Conservation (phyloP, 2,113 vertebrate species). For the Sebastes fasciatus region DNA sequence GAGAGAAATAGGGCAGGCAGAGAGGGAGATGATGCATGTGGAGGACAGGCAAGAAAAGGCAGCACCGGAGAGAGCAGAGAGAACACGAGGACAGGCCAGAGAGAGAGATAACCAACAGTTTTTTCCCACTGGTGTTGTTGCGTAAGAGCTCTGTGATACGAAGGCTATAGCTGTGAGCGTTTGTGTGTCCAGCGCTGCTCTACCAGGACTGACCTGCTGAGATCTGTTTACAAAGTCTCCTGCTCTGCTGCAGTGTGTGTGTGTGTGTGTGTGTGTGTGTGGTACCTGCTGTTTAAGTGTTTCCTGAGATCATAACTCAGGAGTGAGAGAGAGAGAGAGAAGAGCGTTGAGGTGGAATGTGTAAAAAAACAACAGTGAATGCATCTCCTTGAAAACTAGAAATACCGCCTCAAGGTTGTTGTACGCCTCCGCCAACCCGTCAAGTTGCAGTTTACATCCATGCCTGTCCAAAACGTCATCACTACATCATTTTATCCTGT, state of each 20-base stretch:
- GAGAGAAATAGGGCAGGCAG: conserved; percentile 10
- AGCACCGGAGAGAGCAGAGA: conserved; percentile 2
- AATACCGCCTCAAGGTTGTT: too few relatives aligned
- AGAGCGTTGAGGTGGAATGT: background rate
- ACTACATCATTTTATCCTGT: too few relatives aligned
- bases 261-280: conserved; percentile 3
- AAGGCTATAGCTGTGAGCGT: background rate
- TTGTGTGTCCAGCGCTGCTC: conserved; percentile 31
- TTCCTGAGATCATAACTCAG: conserved; percentile 34
- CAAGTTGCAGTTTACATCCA: too few relatives aligned
- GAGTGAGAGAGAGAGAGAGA: background rate
- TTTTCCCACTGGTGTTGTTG: conserved; percentile 46
- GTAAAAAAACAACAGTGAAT: background rate
- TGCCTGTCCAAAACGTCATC: too few relatives aligned
- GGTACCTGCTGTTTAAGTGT: conserved; percentile 38
- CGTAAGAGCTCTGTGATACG: conserved; percentile 41
- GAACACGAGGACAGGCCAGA: conserved; percentile 25
- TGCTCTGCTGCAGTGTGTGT: conserved; percentile 26
- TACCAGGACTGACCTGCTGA: conserved; percentile 41
- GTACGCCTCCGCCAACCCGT: too few relatives aligned
- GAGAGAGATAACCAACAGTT: conserved; percentile 31
- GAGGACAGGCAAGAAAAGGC: conserved; percentile 22
- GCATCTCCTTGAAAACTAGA: background rate
- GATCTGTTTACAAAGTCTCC: conserved; percentile 47
- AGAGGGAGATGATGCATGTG: conserved; percentile 27